A percentile compares a stretch with the other conserved stretches of the same genome.
Conservation (phyloP, 2,113 vertebrate genomes). For the Rhabdornis inornatus region DNA sequence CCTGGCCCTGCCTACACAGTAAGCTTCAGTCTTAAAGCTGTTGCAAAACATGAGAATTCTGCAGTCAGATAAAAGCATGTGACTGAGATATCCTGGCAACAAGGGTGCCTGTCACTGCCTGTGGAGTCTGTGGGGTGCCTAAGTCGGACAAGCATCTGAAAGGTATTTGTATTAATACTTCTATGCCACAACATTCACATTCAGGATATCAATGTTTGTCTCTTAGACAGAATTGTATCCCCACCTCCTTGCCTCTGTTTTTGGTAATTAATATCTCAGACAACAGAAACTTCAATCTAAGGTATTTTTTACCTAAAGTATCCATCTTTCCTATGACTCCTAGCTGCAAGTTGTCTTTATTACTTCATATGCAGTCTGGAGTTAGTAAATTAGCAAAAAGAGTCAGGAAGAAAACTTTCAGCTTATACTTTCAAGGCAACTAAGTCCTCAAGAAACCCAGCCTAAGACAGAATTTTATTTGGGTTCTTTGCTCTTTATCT, state of each 20-base stretch:
- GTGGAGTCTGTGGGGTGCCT: neutral
- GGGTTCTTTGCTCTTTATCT: neutral
- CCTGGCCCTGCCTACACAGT: neutral
- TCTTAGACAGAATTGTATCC: neutral
- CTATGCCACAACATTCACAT: neutral
- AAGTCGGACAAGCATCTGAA: neutral
- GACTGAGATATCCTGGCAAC: neutral
- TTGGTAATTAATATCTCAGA: neutral
- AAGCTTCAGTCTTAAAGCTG: neutral
- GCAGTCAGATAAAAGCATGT: neutral
- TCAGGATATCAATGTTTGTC: neutral
- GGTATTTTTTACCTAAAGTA: neutral
- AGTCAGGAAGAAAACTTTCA: neutral
- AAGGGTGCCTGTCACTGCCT: neutral
- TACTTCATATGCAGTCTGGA: neutral
- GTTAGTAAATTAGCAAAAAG: neutral
- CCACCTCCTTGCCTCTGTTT: neutral
- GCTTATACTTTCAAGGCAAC: neutral
- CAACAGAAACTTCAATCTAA: neutral
- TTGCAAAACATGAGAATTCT: neutral
- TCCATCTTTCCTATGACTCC: neutral
- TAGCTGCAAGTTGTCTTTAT: neutral
- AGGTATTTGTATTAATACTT: neutral
- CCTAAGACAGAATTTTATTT: neutral
- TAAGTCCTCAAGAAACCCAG: neutral